A percentile compares a stretch with the other conserved stretches of the same genome.
phyloP scores from a whole-genome alignment of 2,797 vertebrate genomes.

The Paratrypauchen microcephalus region DNA sequence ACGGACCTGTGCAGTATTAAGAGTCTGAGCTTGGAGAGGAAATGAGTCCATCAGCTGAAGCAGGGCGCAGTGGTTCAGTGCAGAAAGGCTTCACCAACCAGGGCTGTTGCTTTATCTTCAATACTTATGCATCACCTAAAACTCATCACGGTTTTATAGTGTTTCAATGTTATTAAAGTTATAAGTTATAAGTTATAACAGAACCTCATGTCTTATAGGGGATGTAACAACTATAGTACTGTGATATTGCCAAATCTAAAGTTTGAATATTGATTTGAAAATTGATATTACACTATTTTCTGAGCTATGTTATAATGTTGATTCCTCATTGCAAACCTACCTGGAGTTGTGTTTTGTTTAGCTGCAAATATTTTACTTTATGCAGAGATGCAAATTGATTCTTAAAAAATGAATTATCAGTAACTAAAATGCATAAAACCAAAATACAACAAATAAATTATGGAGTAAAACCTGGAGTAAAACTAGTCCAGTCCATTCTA shows the following conservation, averaged over 20 bases:
- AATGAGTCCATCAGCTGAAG: constrained; percentile 35
- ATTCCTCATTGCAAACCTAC: no score
- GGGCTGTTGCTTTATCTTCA: background rate
- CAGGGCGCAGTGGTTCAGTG: background rate
- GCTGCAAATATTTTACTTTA: no score
- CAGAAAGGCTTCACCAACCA: background rate
- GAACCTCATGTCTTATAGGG: background rate
- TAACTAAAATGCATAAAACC: no score
- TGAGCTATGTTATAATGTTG: no score
- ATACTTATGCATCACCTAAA: background rate
- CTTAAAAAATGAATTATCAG: no score
- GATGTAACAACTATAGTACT: background rate
- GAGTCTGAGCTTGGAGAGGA: constrained; percentile 26
- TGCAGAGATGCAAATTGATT: no score
- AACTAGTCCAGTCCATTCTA: no score
- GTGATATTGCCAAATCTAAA: background rate
- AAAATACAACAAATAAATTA: no score
- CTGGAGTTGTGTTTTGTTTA: no score
- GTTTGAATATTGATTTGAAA: no score
- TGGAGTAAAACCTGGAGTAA: no score
- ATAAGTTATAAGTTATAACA: background rate
- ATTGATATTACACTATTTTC: no score
- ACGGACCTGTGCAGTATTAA: constrained; percentile 31
- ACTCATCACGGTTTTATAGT: background rate
- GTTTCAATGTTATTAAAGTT: background rate